phyloP scores from a whole-genome alignment of 2,113 vertebrate genomes.

The Plecotus auritus region DNA sequence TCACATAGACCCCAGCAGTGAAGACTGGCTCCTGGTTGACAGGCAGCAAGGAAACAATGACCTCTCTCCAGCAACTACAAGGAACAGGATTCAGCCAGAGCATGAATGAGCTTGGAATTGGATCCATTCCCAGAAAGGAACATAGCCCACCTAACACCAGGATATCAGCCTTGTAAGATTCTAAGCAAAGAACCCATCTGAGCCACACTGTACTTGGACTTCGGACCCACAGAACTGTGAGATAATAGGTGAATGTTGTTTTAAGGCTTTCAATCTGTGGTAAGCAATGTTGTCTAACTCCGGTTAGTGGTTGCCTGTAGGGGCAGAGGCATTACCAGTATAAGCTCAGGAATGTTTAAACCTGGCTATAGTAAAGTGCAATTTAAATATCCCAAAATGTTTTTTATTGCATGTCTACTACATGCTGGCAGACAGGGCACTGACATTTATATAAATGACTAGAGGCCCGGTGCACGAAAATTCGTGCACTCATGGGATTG shows the following conservation, averaged over 20 bases:
- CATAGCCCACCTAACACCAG: background rate
- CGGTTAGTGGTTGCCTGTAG: background rate
- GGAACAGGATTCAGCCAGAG: background rate
- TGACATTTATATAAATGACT: background rate
- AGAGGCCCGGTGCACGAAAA: no score
- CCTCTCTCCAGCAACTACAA: background rate
- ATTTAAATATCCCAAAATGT: background rate
- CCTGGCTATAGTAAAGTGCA: background rate
- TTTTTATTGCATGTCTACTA: background rate
- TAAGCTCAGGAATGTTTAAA: background rate
- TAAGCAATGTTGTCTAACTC: background rate
- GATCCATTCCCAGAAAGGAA: background rate
- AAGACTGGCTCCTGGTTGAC: background rate
- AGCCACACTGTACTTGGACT: background rate
- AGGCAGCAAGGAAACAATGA: background rate
- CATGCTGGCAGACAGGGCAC: background rate
- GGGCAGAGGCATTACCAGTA: background rate
- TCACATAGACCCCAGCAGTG: background rate
- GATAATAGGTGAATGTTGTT: background rate
- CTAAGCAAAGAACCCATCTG: background rate
- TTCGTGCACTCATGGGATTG: no score
- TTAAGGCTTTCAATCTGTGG: background rate
- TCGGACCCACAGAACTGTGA: background rate
- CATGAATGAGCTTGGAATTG: background rate
- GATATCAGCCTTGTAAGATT: background rate